A percentile compares a stretch with the other conserved stretches of the same genome.
phyloP scores from a whole-genome alignment of 2,888 invertebrate genomes.

The Pseudoips prasinana region DNA sequence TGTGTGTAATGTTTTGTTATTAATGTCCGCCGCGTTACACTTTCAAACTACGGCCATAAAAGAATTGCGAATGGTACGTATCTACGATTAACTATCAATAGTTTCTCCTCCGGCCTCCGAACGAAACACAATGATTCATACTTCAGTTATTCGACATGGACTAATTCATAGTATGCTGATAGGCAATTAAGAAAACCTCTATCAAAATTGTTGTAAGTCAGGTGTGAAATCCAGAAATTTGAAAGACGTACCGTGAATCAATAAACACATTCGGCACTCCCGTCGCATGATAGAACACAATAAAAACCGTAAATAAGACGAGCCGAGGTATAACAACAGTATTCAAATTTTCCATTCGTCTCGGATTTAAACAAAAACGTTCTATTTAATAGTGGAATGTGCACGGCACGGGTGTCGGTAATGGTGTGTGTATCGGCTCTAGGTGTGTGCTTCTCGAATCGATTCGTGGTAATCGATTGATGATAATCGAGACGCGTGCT shows the following conservation, averaged over 20 bases:
- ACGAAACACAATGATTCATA: no score
- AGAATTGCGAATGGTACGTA: not conserved
- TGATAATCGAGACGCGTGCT: constrained; percentile 69
- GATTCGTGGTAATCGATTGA: constrained; percentile 58
- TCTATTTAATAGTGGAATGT: constrained; percentile 75
- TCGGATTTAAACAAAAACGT: constrained; percentile 80
- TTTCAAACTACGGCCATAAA: constrained; percentile 17
- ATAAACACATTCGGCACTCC: constrained; percentile 70
- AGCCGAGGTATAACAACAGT: constrained; percentile 69
- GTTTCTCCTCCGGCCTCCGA: no score
- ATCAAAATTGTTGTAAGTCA: constrained; percentile 41
- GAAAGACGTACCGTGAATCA: constrained; percentile 64
- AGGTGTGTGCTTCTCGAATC: constrained; percentile 60
- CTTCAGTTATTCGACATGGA: constrained; percentile 20
- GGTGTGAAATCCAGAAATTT: constrained; percentile 60
- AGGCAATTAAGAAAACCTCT: constrained; percentile 33
- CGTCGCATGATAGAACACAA: constrained; percentile 69
- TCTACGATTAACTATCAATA: no score
- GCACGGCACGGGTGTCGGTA: constrained; percentile 59
- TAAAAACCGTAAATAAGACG: constrained; percentile 71
- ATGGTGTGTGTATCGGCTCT: constrained; percentile 35
- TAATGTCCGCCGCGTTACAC: constrained; percentile 37
- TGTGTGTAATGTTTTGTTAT: constrained; percentile 47
- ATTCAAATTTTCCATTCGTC: constrained; percentile 76
- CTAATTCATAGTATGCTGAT: constrained; percentile 27